phyloP scores from a whole-genome alignment of 2,797 vertebrate species.

The Loriculus beryllinus region DNA sequence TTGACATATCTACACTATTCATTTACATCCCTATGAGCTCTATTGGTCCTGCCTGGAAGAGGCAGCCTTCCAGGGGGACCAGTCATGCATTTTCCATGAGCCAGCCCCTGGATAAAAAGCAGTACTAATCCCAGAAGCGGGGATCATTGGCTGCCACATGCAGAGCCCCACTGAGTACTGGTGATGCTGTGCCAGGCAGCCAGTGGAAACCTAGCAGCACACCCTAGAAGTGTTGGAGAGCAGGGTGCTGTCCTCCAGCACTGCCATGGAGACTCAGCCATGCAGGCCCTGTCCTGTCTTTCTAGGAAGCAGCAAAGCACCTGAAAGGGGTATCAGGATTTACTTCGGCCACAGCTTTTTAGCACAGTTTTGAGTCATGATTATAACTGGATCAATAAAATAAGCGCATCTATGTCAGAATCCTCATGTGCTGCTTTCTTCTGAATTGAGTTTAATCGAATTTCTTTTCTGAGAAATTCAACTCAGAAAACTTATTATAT shows the following conservation, averaged over 20 bases:
- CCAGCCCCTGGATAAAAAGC: background rate
- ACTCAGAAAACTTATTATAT: background rate
- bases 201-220: background rate
- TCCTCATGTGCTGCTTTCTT: background rate
- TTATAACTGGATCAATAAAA: background rate
- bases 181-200: background rate
- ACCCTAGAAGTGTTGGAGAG: fast-evolving
- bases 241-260: background rate
- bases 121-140: background rate
- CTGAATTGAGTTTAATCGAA: background rate
- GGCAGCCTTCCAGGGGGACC: background rate
- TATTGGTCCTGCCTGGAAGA: background rate
- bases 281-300: background rate
- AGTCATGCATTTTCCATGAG: background rate
- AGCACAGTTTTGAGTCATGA: background rate
- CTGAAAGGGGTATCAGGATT: background rate
- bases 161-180: fast-evolving
- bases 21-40: background rate
- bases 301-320: background rate
- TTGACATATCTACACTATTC: fast-evolving
- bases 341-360: background rate
- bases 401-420: background rate
- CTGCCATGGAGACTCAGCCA: background rate
- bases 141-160: fast-evolving
- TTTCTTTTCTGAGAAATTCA: background rate